Base-by-base conservation (phyloP, 2,797 vertebrate genomes). In the Paedocypris micromegethes region DNA sequence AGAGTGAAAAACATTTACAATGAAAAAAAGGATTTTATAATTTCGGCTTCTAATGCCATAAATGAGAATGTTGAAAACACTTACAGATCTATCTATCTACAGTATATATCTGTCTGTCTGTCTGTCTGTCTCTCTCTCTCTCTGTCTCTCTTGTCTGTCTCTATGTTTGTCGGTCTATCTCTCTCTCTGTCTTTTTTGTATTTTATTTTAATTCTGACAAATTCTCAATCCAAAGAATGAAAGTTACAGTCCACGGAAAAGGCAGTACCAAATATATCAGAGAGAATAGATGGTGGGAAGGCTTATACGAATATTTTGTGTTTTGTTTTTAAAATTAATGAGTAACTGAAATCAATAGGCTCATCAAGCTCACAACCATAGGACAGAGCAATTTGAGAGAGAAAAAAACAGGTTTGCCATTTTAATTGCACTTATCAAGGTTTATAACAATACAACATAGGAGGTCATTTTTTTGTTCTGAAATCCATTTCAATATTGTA, bases 291-390 rank as follows among this genome's bases (percentile, higher is more conserved):
- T 44, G 41, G 51, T 52, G 39, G 6, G 54, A 43, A 41, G 52
- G 9, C 38, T 5, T n/a, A 23, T 51, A 0, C n/a, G 1, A 9
- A 3, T 64, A 4, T 62, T 39, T 52, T 60, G 42, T 44, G 3
- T 46, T 56, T 58, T 49, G 44, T 67, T 57, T 9, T 53, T 39
- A n/a, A 56, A 53, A 70, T 66, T 67, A 75, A 67, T 68, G 65
- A 75, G 41, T 8, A 9, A 48, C n/a, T 40, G 55, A 68, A 59
- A 72, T 74, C 68, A 59, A 68, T 72, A 37, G 64, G 50, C 37
- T 23, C 23, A 23, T 23, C 23, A 23, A 23, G 23, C 23, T 23
- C 23, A 64, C 9, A 53, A 64, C 58, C 54, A 0, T 4, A 57
- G 43, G 69, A 40, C 48, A 60, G 58, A 64, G 37, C 44, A 63